Conservation (phyloP, 2,888 invertebrate genomes). For the Apamea crenata region DNA sequence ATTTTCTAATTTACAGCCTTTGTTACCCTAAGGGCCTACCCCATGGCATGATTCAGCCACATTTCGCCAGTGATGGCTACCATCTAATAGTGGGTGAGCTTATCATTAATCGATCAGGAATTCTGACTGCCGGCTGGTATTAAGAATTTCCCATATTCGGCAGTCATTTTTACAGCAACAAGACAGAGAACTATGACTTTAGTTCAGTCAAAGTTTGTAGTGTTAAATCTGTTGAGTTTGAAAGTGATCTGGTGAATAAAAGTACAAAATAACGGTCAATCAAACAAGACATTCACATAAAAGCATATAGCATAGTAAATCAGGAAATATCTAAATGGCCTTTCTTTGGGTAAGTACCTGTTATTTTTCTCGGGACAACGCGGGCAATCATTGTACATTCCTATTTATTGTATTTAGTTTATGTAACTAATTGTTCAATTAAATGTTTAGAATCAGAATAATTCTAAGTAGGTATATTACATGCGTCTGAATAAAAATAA, state of each 20-base stretch:
- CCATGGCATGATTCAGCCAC: neutral
- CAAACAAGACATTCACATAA: neutral
- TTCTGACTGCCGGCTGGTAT: neutral
- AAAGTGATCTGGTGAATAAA: neutral
- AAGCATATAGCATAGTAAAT: neutral
- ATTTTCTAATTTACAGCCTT: neutral
- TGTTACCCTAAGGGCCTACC: too few species aligned
- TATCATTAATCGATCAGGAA: neutral
- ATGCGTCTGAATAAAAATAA: conserved; percentile 8
- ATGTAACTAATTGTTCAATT: neutral
- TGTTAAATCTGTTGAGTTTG: neutral
- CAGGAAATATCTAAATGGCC: neutral
- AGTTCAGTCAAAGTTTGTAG: neutral
- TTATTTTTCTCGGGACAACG: neutral
- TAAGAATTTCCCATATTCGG: neutral
- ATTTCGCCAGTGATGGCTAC: neutral
- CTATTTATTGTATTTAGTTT: neutral
- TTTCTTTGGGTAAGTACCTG: neutral
- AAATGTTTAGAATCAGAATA: conserved; percentile 13
- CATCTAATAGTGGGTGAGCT: neutral
- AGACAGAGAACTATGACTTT: too few species aligned
- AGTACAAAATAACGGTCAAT: neutral
- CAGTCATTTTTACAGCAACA: neutral
- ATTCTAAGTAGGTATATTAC: conserved; percentile 11
- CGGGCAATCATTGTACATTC: conserved; percentile 5